Base-by-base conservation (phyloP, 2,113 vertebrate genomes). In the Prunella fulvescens region DNA sequence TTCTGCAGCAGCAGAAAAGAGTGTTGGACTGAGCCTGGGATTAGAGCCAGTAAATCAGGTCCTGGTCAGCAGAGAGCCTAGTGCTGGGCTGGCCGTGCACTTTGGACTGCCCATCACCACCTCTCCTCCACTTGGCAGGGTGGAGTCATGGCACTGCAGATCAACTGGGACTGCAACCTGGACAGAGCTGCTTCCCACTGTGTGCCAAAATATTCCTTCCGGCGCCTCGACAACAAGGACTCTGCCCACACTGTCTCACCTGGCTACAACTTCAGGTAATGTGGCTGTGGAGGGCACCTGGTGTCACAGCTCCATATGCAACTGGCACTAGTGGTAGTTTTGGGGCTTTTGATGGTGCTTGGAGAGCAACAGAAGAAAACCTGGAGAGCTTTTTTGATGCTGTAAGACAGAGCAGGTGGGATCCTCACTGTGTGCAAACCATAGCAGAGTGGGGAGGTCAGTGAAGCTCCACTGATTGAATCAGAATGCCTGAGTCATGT, bases 181-280 rank as follows among this genome's bases (percentile, higher is more conserved):
- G 99, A 99, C 96, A 96, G 93, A 76, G 93, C 97, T 0, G 96
- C 97, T 35, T 88, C 97, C 69, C 81, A 88, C 56, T 99, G 99
- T 71, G 69, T 98, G 84, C 99, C 98, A 14, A 97, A 95, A 42
- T 99, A 99, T 65, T 98, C 97, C 93, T 99, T 99, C 96, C 97
- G 96, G 7, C 98, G 98, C 77, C 98, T 99, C 0, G 99, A 99
- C 96, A 98, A 94, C 93, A 98, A 97, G 83, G 92, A 98, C 61
- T 19, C 85, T 4, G 83, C 88, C 45, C 98, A 98, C 89, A 98
- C 98, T 0, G 97, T 99, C 54, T 98, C 99, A 1, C 98, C 98
- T 4, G 99, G 99, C 91, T 99, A 98, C 96, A 99, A 99, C 93
- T 99, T 99, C 97, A 98, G 99, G 99, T 99, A 91, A 45, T 5